Percentiles rank a stretch among this genome's conserved stretches.
phyloP scores from a whole-genome alignment of 2,888 invertebrate species.

The Noctua pronuba region DNA sequence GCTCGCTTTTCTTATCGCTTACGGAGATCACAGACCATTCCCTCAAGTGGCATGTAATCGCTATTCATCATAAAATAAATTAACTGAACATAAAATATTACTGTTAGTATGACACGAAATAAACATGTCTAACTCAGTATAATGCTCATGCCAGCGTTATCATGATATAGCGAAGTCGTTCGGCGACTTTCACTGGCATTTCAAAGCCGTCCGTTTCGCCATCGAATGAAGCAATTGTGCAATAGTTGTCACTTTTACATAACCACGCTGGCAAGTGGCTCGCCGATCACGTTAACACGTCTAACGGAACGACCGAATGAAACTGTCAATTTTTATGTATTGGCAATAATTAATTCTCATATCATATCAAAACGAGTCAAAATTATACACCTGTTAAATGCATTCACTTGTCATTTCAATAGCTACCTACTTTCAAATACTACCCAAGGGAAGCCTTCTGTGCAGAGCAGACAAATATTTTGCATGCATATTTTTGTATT shows the following conservation, averaged over 20 bases:
- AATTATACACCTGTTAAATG: not conserved
- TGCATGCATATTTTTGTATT: slow-evolving; percentile 5
- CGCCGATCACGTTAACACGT: slow-evolving; percentile 64
- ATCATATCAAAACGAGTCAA: slow-evolving; percentile 12
- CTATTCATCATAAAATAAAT: slow-evolving; percentile 34
- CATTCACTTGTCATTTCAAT: slow-evolving; percentile 8
- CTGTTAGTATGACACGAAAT: slow-evolving; percentile 41
- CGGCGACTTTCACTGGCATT: slow-evolving; percentile 89
- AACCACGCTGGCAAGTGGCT: slow-evolving; percentile 75
- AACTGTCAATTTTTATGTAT: slow-evolving; percentile 37
- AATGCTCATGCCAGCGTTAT: slow-evolving; percentile 67
- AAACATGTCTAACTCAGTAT: slow-evolving; percentile 51
- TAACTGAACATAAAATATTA: slow-evolving; percentile 42
- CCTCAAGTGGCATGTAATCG: slow-evolving; percentile 17
- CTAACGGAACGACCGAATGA: slow-evolving; percentile 59
- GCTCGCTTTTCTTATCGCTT: slow-evolving; percentile 22
- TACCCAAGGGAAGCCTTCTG: not conserved
- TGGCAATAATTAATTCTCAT: slow-evolving; percentile 8
- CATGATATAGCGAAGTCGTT: slow-evolving; percentile 86
- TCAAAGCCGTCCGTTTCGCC: slow-evolving; percentile 87
- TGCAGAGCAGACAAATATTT: not conserved
- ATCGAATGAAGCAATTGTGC: slow-evolving; percentile 89
- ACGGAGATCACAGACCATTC: slow-evolving; percentile 26
- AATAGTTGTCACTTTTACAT: slow-evolving; percentile 89
- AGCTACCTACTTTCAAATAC: slow-evolving; percentile 7